Base-by-base conservation (phyloP, 2,113 vertebrate species). In the Okapia johnstoni region DNA sequence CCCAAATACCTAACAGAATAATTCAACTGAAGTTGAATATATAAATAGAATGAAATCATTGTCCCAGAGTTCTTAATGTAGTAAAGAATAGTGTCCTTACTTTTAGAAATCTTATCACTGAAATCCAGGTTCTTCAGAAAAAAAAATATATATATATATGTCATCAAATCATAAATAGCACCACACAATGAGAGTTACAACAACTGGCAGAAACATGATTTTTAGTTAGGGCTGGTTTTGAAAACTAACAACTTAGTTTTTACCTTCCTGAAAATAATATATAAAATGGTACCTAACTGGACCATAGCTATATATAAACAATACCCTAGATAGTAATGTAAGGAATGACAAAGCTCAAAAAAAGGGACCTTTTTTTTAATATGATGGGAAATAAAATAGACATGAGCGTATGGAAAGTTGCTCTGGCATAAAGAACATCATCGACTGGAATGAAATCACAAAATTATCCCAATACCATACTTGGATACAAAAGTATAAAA, bases 221-320 rank as follows among this genome's bases (percentile, higher is more conserved):
- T 95, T 85, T 46, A 76, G 13, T 85, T 80, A 70, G 28, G 15
- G 83, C 14, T 84, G 54, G 54, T 87, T 96, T 92, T 81, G 43
- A 94, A 94, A 85, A 81, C 16, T 79, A 97, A 86, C n/a, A 95
- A 54, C 7, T 83, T 14, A 55, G n/a, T 63, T 94, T 96, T 85
- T 46, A 93, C 11, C 36, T 54, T 91, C n/a, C 36, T 80, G 48
- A 21, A 23, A 52, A 58, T 76, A 55, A 63, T 54, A 28, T 70
- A 76, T 57, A 87, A 85, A 87, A 80, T 48, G 57, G 7, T 50
- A 63, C 61, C 16, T 92, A 73, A 83, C 15, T 90, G 14, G 57
- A 85, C 5, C 26, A 84, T 36, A 58, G 28, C 17, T 1, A 54
- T 63, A 28, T 30, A 60, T 50, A 92, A 95, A 83, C 12, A 92